phyloP scores from a whole-genome alignment of 1,140 invertebrate species.

The Scaptomyza pallida region DNA sequence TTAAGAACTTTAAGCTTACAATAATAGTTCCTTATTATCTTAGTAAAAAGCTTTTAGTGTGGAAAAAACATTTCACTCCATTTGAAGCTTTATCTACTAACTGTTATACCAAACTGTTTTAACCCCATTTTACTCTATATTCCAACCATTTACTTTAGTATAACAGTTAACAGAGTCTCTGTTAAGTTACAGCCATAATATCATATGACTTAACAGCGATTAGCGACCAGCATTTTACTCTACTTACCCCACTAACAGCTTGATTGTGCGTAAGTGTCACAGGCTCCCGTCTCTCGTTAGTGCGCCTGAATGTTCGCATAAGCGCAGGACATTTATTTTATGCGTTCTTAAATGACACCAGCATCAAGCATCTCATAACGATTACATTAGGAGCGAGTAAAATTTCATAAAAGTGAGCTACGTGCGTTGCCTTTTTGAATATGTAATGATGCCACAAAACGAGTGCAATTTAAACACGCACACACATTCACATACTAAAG shows the following conservation, averaged over 20 bases:
- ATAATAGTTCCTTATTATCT: too few species aligned
- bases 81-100: not conserved
- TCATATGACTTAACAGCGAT: slow-evolving; percentile 35
- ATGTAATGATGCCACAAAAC: slow-evolving; percentile 70
- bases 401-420: slow-evolving; percentile 75
- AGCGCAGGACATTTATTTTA: slow-evolving; percentile 75
- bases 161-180: slow-evolving; percentile 2
- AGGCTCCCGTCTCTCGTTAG: slow-evolving; percentile 38
- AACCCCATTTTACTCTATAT: not conserved
- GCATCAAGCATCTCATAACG: slow-evolving; percentile 53
- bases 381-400: slow-evolving; percentile 76
- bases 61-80: not conserved
- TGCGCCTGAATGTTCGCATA: slow-evolving; percentile 54
- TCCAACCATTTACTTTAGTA: not conserved
- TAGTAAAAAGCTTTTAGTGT: not conserved
- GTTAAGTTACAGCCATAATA: slow-evolving; percentile 22
- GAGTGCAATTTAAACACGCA: slow-evolving; percentile 68
- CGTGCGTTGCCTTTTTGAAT: slow-evolving; percentile 78
- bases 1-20: too few species aligned
- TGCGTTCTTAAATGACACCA: slow-evolving; percentile 72
- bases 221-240: slow-evolving; percentile 6
- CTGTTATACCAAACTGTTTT: slow-evolving; percentile 6
- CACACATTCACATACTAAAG: slow-evolving; percentile 28
- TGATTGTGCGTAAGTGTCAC: slow-evolving; percentile 51
- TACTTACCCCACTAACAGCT: not conserved